Conservation (phyloP, 2,797 vertebrate species). For the Phrynocephalus guinanensis region DNA sequence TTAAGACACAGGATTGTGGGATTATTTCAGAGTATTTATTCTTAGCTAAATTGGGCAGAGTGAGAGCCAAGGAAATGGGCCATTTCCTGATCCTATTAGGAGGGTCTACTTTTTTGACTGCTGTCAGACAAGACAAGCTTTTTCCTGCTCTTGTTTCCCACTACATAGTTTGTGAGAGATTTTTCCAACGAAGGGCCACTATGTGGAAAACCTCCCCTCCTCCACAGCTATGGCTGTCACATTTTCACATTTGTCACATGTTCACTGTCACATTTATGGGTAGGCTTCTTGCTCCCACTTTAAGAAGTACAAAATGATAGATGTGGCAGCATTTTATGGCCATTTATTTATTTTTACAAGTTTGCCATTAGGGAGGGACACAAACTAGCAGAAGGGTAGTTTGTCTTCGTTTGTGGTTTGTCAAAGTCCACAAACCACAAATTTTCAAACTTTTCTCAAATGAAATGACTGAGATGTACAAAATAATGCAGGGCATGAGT, state of each 20-base stretch:
- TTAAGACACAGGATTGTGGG: background rate
- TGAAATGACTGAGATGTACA: too few relatives aligned
- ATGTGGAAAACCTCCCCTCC: background rate
- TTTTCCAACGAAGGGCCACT: background rate
- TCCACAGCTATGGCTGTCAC: background rate
- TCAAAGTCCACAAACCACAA: too few relatives aligned
- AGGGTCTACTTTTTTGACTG: background rate
- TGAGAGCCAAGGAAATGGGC: background rate
- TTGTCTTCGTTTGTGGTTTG: too few relatives aligned
- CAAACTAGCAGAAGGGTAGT: too few relatives aligned
- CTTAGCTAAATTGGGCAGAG: background rate
- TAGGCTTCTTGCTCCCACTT: background rate
- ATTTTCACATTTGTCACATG: background rate
- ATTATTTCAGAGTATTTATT: slow-evolving; percentile 34
- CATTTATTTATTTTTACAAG: background rate
- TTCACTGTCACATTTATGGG: background rate
- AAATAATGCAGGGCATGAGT: too few relatives aligned
- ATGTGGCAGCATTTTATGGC: background rate
- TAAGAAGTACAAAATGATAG: background rate
- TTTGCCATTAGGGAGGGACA: background rate
- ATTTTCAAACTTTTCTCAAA: too few relatives aligned
- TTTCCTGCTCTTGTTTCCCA: slow-evolving; percentile 1
- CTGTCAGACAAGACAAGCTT: background rate
- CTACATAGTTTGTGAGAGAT: background rate
- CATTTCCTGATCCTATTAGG: background rate